Evolutionary conservation across 2,888 invertebrate species (phyloP), one percentile per base, ranked within the genome.

Genomic region (Lasioglossum villosulum): DNA sequence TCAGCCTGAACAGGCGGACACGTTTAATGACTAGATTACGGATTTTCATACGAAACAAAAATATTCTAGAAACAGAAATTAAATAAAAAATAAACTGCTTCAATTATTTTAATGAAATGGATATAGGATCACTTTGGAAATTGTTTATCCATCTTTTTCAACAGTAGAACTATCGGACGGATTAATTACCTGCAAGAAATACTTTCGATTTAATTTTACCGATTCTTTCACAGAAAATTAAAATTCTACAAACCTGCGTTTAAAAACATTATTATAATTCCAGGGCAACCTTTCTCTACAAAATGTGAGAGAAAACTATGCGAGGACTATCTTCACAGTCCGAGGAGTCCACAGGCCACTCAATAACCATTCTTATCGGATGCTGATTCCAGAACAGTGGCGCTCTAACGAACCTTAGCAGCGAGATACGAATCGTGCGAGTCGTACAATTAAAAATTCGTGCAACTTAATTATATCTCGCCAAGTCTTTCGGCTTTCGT

Each of bases 401-500:
- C 42, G 19, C 66, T 23, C 23, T 23, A 37, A 34, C 68, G 37
- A 68, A 39, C 68, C 56, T n/a, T 16, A 48, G 19, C 48, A 10
- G 27, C 76, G 37, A 76, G 76, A 45, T 68, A 48, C 37, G 72
- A 42, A 63, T 59, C 73, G 45, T 27, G 59, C 63, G n/a, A 19
- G 37, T 39, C 16, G 5, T 52, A 52, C 23, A 52, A n/a, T 23
- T 19, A 56, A 75, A 52, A 83, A 75, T 52, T 76, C 72, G 27
- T 66, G 42, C 68, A 52, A 45, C 75, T 83, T 81, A 81, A 81
- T 83, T 76, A 81, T 56, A 81, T 37, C 59, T 39, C 42, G 72
- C 63, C 34, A 23, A 52, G 52, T 52, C 52, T n/a, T 52, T 52
- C 52, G 23, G 16, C 42, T 34, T 34, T 39, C 42, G 42, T n/a